Percentiles rank a stretch among this genome's conserved stretches.
These are phyloP conservation scores for Merodon equestris DNA, from an alignment of 2,888 invertebrate species.

Conservation along the genomic window DNA sequence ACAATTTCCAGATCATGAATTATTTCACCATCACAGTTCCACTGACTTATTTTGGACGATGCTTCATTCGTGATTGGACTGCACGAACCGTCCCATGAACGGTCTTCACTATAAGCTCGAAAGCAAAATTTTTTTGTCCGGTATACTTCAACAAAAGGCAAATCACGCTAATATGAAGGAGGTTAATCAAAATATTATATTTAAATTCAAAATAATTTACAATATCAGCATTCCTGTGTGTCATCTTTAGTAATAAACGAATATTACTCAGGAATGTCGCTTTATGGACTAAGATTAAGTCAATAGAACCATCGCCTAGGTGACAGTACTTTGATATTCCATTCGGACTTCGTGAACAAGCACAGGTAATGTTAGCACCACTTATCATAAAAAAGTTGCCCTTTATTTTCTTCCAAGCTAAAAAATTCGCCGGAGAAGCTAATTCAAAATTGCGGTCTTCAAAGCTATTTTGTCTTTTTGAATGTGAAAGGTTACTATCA, in stretches of 20 bases:
- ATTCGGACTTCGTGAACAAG: conserved; percentile 86
- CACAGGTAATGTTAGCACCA: conserved; percentile 87
- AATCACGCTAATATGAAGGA: conserved; percentile 79
- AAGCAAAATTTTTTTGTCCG: conserved; percentile 86
- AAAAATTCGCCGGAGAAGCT: conserved; percentile 30
- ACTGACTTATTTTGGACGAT: conserved; percentile 80
- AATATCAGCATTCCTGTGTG: conserved; percentile 83
- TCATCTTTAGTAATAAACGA: conserved; percentile 83
- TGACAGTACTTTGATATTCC: conserved; percentile 89
- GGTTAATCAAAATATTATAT: no score
- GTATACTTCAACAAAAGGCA: conserved; percentile 87
- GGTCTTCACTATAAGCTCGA: conserved; percentile 78
- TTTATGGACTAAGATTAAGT: conserved; percentile 86
- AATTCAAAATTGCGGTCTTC: conserved; percentile 21
- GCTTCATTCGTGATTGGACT: conserved; percentile 74
- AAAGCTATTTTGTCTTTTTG: conserved; percentile 32
- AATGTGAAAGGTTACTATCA: conserved; percentile 48
- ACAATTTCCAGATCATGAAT: conserved; percentile 83
- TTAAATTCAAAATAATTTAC: conserved; percentile 78
- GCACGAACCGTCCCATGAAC: conserved; percentile 74
- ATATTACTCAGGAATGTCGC: conserved; percentile 86
- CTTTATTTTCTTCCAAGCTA: conserved; percentile 82
- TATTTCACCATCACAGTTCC: conserved; percentile 92
- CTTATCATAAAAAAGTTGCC: conserved; percentile 89
- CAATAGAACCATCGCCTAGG: conserved; percentile 88